A percentile compares a stretch with the other conserved stretches of the same genome.
Conservation (phyloP, 2,797 vertebrate genomes). For the Meda fulgida region DNA sequence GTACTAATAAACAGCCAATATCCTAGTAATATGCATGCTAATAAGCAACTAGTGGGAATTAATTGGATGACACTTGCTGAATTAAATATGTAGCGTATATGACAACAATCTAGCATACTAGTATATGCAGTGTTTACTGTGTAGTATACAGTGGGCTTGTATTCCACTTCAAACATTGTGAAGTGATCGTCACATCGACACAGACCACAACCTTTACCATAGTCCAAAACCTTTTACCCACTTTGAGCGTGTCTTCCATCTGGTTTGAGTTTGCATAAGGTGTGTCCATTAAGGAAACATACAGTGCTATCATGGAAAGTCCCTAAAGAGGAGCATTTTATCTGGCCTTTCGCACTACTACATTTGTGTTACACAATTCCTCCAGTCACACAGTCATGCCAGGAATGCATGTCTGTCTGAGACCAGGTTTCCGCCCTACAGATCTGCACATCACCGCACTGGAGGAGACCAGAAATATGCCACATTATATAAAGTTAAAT, state of each 20-base stretch:
- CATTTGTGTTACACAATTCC: slow-evolving; percentile 48
- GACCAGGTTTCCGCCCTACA: slow-evolving; percentile 35
- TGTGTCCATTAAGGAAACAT: slow-evolving; percentile 10
- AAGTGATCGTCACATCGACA: no score
- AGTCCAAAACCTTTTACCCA: neutral
- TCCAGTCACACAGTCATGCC: slow-evolving; percentile 62
- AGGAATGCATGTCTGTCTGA: slow-evolving; percentile 63
- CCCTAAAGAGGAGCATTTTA: slow-evolving; percentile 43
- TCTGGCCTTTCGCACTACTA: slow-evolving; percentile 49
- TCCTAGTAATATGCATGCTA: no score
- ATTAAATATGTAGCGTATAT: neutral
- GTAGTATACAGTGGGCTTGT: neutral
- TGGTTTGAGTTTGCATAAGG: slow-evolving; percentile 32
- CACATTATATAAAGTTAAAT: neutral
- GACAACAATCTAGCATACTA: neutral
- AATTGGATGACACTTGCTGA: neutral
- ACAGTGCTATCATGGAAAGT: neutral
- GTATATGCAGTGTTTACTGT: neutral
- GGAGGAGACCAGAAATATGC: neutral
- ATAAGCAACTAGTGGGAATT: no score
- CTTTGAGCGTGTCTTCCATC: neutral
- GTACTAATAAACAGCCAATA: no score
- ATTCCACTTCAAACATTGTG: neutral
- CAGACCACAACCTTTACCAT: neutral
- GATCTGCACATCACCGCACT: slow-evolving; percentile 29